phyloP scores from a whole-genome alignment of 2,113 vertebrate genomes.

The Mugil cephalus region DNA sequence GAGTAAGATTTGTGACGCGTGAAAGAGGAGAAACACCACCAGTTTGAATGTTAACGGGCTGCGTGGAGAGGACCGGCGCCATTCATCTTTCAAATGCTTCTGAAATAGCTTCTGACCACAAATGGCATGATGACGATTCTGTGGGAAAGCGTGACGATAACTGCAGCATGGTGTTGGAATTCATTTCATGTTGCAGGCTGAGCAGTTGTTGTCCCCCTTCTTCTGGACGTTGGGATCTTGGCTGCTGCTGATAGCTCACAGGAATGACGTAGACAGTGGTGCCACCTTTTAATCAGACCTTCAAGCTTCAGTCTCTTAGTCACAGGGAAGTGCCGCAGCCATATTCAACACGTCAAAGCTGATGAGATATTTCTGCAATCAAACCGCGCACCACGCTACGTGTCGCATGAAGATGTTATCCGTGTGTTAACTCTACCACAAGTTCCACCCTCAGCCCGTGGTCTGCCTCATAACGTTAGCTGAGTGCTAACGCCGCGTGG shows the following conservation, averaged over 20 bases:
- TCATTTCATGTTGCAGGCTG: neutral
- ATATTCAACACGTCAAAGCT: slow-evolving; percentile 15
- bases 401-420: slow-evolving; percentile 26
- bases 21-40: slow-evolving; percentile 38
- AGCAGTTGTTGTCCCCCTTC: slow-evolving; percentile 24
- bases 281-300: slow-evolving; percentile 3
- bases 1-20: slow-evolving; percentile 57
- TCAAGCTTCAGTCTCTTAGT: neutral
- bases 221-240: slow-evolving; percentile 36
- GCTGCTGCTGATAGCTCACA: slow-evolving; percentile 24
- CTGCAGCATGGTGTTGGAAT: slow-evolving; percentile 8
- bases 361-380: slow-evolving; percentile 11
- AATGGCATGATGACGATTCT: neutral
- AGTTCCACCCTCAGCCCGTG: neutral
- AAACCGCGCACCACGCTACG: neutral
- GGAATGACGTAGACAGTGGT: slow-evolving; percentile 56
- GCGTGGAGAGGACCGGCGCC: neutral
- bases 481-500: neutral
- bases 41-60: slow-evolving; percentile 51
- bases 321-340: slow-evolving; percentile 18
- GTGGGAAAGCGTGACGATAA: neutral
- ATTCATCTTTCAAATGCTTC: slow-evolving; percentile 15
- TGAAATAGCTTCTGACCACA: slow-evolving; percentile 22
- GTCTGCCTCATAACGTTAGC: slow-evolving; percentile 33
- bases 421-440: slow-evolving; percentile 27